Evolutionary conservation across 1,140 invertebrate genomes (phyloP), one percentile per base, ranked within the genome.

Genomic region (Drosophila oshimai): DNA sequence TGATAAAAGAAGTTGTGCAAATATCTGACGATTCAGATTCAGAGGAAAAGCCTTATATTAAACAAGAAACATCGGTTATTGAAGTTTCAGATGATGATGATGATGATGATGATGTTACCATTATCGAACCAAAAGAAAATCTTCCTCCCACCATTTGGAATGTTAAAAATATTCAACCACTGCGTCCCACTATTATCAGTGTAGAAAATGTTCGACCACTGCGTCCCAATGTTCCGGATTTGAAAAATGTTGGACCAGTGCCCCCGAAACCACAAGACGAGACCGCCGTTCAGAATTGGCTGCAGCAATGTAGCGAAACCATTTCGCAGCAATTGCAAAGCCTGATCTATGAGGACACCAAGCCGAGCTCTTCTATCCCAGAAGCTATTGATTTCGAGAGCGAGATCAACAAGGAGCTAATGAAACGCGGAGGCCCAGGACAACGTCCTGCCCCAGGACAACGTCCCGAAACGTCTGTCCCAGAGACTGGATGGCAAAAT

Each of bases 371-470:
- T n/a, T n/a, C n/a, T n/a, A 2, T 10, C 13, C 29, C 9, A 1
- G 28, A 24, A 9, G 24, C 13, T 0, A 42, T 73, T 7, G 69
- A 75, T 22, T 68, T 62, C 6, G 72, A 75, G 9, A 39, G 6
- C 3, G 60, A 64, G 31, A 64, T 70, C 9, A 44, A 4, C 4
- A 42, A 49, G 9, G 18, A 51, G 4, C 41, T 42, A 10, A n/a
- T n/a, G 6, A 44, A 45, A 2, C 20, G 10, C 3, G 20, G 5
- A 3, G n/a, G 0, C 1, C 7, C 4, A 2, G 4, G 5, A 7
- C 20, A 7, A 4, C 3, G n/a, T 10, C 13, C 2, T 1, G 1
- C 0, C 1, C 7, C 4, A 2, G 4, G 5, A 7, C 20, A 7
- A 4, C 3, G n/a, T 10, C 13, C 2, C 2, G 1, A 1, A n/a